A percentile compares a stretch with the other conserved stretches of the same genome.
These are phyloP conservation scores for Odontamblyopus lacepedii DNA, from an alignment of 2,797 vertebrate species.

Conservation along the genomic window DNA sequence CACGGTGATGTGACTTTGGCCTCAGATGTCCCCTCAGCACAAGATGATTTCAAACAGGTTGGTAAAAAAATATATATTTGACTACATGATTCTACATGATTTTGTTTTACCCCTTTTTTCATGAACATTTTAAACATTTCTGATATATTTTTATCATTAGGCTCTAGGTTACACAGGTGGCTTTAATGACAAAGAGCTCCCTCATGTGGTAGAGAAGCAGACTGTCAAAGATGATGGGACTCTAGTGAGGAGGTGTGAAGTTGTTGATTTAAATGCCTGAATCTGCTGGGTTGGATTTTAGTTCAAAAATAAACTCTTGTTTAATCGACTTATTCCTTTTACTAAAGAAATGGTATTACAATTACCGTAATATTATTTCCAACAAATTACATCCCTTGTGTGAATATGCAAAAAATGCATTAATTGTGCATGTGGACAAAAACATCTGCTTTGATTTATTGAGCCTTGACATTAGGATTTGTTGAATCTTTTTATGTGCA, in stretches of 20 bases:
- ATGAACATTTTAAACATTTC: not conserved
- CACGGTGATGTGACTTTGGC: slow-evolving; percentile 83
- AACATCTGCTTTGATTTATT: not conserved
- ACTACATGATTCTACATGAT: not conserved
- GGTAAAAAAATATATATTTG: slow-evolving; percentile 17
- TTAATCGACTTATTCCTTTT: not conserved
- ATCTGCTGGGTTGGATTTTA: slow-evolving; percentile 4
- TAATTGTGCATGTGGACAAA: not conserved
- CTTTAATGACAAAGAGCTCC: slow-evolving; percentile 76
- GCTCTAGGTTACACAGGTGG: slow-evolving; percentile 84
- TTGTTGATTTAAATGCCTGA: not conserved
- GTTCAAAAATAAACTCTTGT: not conserved
- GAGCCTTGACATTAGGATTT: not conserved
- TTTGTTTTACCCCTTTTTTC: not conserved
- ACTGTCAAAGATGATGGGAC: slow-evolving; percentile 86
- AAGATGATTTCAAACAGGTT: slow-evolving; percentile 92
- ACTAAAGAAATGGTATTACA: not conserved
- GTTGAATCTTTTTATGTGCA: not conserved
- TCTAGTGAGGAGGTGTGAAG: slow-evolving; percentile 88
- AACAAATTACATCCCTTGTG: not conserved
- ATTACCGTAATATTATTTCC: not conserved
- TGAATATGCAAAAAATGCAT: not conserved
- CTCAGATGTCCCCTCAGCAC: slow-evolving; percentile 85
- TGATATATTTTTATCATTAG: slow-evolving; percentile 64
- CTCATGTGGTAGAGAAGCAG: slow-evolving; percentile 84